Percentiles rank a stretch among this genome's conserved stretches.
Evolutionary conservation across 2,113 vertebrate species (phyloP).

Genomic region (Eleginops maclovinus): DNA sequence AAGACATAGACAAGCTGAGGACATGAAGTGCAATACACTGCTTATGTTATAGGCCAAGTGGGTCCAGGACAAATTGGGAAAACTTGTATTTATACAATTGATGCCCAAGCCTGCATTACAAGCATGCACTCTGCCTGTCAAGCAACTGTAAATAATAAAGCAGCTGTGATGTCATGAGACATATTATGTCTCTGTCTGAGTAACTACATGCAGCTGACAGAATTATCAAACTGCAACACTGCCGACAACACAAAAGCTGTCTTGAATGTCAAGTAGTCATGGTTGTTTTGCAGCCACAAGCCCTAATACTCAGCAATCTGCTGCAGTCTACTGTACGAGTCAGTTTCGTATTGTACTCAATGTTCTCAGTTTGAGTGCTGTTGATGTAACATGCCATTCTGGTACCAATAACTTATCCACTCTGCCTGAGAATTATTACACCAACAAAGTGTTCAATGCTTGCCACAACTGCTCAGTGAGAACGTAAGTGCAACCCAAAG

Average conservation of each 20-base stretch:
- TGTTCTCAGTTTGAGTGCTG: slow-evolving; percentile 2
- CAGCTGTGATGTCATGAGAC: slow-evolving; percentile 37
- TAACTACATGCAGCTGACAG: slow-evolving; percentile 19
- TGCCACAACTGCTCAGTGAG: neutral
- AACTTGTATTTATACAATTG: slow-evolving; percentile 3
- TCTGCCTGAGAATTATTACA: slow-evolving; percentile 9
- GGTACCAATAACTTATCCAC: slow-evolving; percentile 19
- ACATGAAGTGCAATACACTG: neutral
- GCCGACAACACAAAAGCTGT: slow-evolving; percentile 37
- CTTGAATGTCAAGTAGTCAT: slow-evolving; percentile 46
- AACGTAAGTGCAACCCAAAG: slow-evolving; percentile 16
- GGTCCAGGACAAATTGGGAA: neutral
- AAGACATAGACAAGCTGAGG: neutral
- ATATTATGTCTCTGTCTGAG: slow-evolving; percentile 22
- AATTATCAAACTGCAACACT: slow-evolving; percentile 33
- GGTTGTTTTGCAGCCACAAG: slow-evolving; percentile 18
- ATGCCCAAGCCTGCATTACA: neutral
- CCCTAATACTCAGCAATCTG: slow-evolving; percentile 6
- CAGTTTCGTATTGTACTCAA: neutral
- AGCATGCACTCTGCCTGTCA: slow-evolving; percentile 21
- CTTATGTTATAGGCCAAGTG: neutral
- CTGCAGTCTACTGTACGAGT: slow-evolving; percentile 9
- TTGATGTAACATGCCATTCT: neutral
- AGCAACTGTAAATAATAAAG: slow-evolving; percentile 34
- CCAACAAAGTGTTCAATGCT: neutral